A percentile compares a stretch with the other conserved stretches of the same genome.
These are phyloP conservation scores for Tromatobia lineatoria DNA, from an alignment of 2,888 invertebrate genomes.

Conservation along the genomic window DNA sequence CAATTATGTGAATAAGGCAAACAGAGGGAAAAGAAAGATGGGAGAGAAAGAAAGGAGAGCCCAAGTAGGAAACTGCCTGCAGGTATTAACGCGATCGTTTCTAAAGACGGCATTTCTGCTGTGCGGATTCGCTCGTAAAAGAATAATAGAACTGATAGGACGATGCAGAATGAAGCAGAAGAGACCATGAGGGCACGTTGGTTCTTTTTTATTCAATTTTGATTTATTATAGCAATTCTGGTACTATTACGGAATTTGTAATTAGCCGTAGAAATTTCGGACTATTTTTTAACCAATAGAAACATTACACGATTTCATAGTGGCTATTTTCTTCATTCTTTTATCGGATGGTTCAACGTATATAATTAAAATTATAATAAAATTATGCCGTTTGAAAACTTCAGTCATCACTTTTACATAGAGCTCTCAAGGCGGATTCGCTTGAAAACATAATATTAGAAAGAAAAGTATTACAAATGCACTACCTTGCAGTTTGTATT, in stretches of 20 bases:
- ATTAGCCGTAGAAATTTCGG: background rate
- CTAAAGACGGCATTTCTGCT: conserved; percentile 1
- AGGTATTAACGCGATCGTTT: background rate
- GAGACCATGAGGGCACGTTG: background rate
- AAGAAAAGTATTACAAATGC: too few relatives aligned
- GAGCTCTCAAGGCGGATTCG: too few relatives aligned
- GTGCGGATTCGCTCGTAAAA: background rate
- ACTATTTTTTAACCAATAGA: background rate
- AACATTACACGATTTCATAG: too few relatives aligned
- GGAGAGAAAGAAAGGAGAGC: background rate
- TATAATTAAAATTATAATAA: too few relatives aligned
- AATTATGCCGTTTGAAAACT: too few relatives aligned
- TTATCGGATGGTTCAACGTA: too few relatives aligned
- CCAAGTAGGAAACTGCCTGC: conserved; percentile 12
- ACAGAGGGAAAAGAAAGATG: background rate
- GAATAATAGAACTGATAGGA: conserved; percentile 15
- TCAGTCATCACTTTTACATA: too few relatives aligned
- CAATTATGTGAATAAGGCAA: background rate
- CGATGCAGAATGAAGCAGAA: background rate
- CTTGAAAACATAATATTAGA: too few relatives aligned
- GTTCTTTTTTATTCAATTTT: background rate
- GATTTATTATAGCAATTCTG: background rate
- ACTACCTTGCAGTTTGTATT: too few relatives aligned
- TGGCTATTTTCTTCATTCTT: too few relatives aligned
- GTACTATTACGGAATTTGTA: background rate